Conservation (phyloP, 2,797 vertebrate genomes). For the Hydrolagus colliei region DNA sequence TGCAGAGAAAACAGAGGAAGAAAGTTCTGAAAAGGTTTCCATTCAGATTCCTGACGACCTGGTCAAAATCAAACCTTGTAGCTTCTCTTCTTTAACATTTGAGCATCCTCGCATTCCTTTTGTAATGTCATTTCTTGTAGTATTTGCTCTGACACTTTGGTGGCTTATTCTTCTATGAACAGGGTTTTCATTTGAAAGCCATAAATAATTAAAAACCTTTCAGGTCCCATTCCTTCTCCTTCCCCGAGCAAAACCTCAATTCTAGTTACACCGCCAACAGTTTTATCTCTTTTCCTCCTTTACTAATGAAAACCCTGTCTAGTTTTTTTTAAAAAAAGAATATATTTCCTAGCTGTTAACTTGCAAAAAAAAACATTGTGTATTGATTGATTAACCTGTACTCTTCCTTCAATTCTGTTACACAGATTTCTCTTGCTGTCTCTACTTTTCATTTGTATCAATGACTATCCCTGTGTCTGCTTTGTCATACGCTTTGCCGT, state of each 20-base stretch:
- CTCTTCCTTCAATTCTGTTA: conserved; percentile 4
- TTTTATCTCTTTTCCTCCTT: background rate
- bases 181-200: background rate
- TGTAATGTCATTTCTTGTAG: conserved; percentile 73
- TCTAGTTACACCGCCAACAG: background rate
- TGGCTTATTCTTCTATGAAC: conserved; percentile 78
- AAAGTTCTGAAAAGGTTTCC: conserved; percentile 63
- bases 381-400: background rate
- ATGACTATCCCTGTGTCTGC: background rate
- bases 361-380: background rate
- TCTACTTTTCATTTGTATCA: background rate
- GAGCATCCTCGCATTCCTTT: conserved; percentile 63
- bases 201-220: background rate
- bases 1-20: conserved; percentile 58
- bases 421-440: background rate
- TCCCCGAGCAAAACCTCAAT: conserved; percentile 10
- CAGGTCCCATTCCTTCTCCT: background rate
- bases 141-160: conserved; percentile 71
- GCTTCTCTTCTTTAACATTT: conserved; percentile 58
- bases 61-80: conserved; percentile 61
- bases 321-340: background rate
- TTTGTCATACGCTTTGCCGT: background rate
- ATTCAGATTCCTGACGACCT: conserved; percentile 69
- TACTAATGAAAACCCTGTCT: conserved; percentile 11
- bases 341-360: background rate